Evolutionary conservation across 2,797 vertebrate genomes (phyloP), one percentile per base, ranked within the genome.

Genomic region (Orestias chungarensis): DNA sequence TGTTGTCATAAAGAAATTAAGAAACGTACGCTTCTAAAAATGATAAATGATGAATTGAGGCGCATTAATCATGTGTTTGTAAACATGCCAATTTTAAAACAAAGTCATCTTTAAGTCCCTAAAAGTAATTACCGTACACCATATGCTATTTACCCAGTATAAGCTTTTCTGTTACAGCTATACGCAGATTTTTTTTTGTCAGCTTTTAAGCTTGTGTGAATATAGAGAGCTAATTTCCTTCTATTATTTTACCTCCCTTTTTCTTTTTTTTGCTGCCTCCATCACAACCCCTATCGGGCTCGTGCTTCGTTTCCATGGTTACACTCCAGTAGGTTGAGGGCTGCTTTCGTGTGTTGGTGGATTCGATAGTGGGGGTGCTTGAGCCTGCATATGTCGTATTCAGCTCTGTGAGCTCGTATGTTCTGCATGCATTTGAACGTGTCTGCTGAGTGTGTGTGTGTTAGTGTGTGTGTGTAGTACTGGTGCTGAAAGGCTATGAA

Each of bases 291-390:
- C 73, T 87, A 79, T 79, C 82, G 89, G 76, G 86, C 86, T 87
- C 87, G 74, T 70, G 17, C 85, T 79, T 65, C 64, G 90, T 93
- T 92, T 82, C 93, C 87, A 93, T 93, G 91, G 92, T 90, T 90
- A 92, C 91, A 68, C 80, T 80, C 81, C 72, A 83, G 82, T 68
- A 75, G 84, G 88, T 79, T 29, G 79, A 68, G 74, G 79, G 85
- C 71, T 82, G 75, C 70, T 38, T 64, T 66, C 12, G n/a, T 78
- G 80, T 68, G 72, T 81, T 71, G 70, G 84, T 88, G 86, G 76
- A 70, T 70, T 66, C 50, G 46, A 27, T 71, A 75, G 79, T 64
- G 87, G 82, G 83, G 81, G 80, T 70, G 72, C 78, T 70, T 27
- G 27, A 57, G 68, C 74, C 54, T 71, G 74, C 79, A 78, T 88